Evolutionary conservation across 2,888 invertebrate species (phyloP).

Genomic region (Scaptomyza polygonia): DNA sequence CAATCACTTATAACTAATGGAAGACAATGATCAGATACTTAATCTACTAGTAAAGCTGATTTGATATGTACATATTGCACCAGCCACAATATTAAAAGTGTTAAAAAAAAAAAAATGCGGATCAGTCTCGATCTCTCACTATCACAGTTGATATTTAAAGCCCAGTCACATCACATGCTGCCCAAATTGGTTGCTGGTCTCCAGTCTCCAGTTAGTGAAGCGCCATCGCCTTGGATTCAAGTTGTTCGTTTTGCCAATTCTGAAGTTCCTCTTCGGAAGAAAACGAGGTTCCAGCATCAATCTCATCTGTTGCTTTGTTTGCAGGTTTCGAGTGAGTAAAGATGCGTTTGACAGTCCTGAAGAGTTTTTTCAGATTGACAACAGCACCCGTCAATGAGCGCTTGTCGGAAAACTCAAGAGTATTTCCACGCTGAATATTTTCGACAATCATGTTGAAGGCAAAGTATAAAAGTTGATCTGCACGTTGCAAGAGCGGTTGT

Average conservation of each 20-base stretch:
- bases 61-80: conserved; percentile 34
- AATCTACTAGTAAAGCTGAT: conserved; percentile 27
- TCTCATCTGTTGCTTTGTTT: conserved; percentile 7
- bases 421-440: conserved; percentile 26
- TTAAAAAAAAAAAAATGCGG: conserved; percentile 4
- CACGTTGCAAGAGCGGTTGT: conserved; percentile 31
- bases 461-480: conserved; percentile 20
- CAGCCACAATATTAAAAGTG: conserved; percentile 24
- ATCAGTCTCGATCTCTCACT: conserved; percentile 58
- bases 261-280: conserved; percentile 67
- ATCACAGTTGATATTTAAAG: conserved; percentile 69
- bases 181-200: conserved; percentile 8
- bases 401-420: conserved; percentile 27
- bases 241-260: conserved; percentile 70
- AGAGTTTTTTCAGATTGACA: conserved; percentile 58
- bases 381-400: conserved; percentile 54
- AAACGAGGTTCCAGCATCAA: conserved; percentile 19
- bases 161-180: conserved; percentile 61
- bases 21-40: conserved; percentile 60
- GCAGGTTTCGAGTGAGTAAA: conserved; percentile 42
- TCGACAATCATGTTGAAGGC: conserved; percentile 50
- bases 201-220: conserved; percentile 12
- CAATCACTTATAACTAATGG: conserved; percentile 44
- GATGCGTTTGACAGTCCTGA: conserved; percentile 59
- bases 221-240: conserved; percentile 34